Conservation (phyloP, 2,797 vertebrate genomes). For the Notoglanidium macrostoma region DNA sequence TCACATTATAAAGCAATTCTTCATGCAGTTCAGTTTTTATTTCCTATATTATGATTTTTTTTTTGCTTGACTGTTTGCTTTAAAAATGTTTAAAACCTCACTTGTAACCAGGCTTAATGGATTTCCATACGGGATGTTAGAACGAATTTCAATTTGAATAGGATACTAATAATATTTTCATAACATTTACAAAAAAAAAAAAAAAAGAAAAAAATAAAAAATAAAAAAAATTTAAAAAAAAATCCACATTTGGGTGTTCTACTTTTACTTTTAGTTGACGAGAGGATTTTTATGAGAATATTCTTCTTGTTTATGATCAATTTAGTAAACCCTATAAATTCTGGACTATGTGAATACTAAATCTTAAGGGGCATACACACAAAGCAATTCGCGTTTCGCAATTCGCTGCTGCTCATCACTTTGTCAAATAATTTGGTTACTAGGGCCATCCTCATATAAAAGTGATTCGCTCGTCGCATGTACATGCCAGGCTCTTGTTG, state of each 20-base stretch:
- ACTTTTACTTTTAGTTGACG: neutral
- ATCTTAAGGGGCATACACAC: neutral
- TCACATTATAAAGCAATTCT: conserved; percentile 1
- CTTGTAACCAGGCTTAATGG: neutral
- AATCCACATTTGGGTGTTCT: neutral
- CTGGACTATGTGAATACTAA: neutral
- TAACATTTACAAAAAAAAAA: neutral
- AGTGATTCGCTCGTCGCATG: no score
- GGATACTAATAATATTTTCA: neutral
- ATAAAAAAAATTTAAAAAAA: neutral
- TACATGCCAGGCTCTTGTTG: no score
- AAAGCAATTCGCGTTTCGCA: no score
- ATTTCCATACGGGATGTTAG: neutral
- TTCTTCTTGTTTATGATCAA: neutral
- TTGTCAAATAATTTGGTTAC: no score
- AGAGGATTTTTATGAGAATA: neutral
- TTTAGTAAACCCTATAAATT: neutral
- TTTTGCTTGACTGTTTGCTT: neutral
- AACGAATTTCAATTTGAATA: neutral
- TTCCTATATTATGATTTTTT: neutral
- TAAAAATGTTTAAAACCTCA: neutral
- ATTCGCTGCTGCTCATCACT: no score
- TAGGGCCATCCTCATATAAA: no score
- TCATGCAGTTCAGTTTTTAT: neutral
- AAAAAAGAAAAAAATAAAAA: neutral